phyloP scores from a whole-genome alignment of 2,113 vertebrate species.

The Callocephalon fimbriatum region DNA sequence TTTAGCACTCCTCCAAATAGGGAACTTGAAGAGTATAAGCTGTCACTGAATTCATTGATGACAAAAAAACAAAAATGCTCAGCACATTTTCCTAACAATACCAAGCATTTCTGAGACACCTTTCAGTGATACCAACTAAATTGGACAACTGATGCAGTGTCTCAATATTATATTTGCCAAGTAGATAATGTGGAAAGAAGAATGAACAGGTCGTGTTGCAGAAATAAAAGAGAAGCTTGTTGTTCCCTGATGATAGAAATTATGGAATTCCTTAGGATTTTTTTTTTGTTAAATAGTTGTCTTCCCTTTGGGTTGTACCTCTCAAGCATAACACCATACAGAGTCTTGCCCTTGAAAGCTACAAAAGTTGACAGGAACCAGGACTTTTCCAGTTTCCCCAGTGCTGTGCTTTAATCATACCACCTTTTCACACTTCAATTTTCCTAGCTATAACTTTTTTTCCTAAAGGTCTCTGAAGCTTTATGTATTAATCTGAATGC shows the following conservation, averaged over 20 bases:
- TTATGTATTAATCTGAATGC: background rate
- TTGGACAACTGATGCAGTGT: background rate
- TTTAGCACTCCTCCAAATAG: background rate
- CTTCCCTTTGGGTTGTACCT: background rate
- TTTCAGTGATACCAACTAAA: background rate
- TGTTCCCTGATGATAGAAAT: background rate
- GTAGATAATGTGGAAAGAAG: background rate
- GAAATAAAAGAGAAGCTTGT: background rate
- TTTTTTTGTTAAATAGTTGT: background rate
- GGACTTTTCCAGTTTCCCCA: background rate
- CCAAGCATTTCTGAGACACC: background rate
- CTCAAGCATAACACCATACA: background rate
- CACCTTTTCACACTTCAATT: background rate
- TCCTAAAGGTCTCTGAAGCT: background rate
- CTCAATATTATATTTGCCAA: background rate
- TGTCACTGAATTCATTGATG: background rate
- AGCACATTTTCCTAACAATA: background rate
- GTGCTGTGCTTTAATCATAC: background rate
- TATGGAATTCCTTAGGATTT: background rate
- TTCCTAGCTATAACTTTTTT: background rate
- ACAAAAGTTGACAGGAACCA: background rate
- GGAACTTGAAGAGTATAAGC: background rate
- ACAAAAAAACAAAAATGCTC: background rate
- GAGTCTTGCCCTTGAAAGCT: background rate
- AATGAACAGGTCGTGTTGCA: background rate